Evolutionary conservation across 2,888 invertebrate species (phyloP).

Genomic region (Hyppa rectilinea): DNA sequence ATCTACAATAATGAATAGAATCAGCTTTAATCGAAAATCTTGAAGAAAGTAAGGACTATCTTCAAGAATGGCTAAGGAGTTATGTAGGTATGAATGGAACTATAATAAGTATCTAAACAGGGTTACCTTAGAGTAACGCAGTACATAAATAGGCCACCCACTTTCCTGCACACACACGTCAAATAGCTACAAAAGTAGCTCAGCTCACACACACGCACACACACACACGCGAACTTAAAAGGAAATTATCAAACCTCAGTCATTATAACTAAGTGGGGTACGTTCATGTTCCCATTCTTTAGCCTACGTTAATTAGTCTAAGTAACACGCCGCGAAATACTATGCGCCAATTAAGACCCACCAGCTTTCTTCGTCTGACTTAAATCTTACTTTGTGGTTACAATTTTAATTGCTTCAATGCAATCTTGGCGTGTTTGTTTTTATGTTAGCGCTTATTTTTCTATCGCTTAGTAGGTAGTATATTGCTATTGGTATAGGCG

Average conservation of each 20-base stretch:
- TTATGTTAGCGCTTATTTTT: slow-evolving; percentile 42
- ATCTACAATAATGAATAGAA: too few relatives aligned
- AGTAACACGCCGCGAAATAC: slow-evolving; percentile 77
- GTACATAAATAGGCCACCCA: background rate
- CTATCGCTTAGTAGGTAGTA: slow-evolving; percentile 10
- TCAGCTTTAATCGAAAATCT: too few relatives aligned
- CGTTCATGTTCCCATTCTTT: slow-evolving; percentile 73
- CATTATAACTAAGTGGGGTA: slow-evolving; percentile 66
- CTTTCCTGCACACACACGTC: background rate
- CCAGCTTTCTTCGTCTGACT: slow-evolving; percentile 73
- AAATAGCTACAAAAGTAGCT: slow-evolving; percentile 19
- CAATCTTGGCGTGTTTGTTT: slow-evolving; percentile 49
- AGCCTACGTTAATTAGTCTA: slow-evolving; percentile 76
- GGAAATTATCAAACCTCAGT: slow-evolving; percentile 59
- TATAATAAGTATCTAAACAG: background rate
- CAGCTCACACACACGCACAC: background rate
- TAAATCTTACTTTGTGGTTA: slow-evolving; percentile 71
- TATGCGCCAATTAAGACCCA: slow-evolving; percentile 75
- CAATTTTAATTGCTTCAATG: slow-evolving; percentile 66
- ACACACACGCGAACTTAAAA: slow-evolving; percentile 19
- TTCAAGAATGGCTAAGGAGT: too few relatives aligned
- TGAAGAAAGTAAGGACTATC: too few relatives aligned
- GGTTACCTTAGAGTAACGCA: background rate
- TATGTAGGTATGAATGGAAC: too few relatives aligned
- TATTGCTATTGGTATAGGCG: background rate